Evolutionary conservation across 2,113 vertebrate genomes (phyloP).

Genomic region (Rhinoderma darwinii): DNA sequence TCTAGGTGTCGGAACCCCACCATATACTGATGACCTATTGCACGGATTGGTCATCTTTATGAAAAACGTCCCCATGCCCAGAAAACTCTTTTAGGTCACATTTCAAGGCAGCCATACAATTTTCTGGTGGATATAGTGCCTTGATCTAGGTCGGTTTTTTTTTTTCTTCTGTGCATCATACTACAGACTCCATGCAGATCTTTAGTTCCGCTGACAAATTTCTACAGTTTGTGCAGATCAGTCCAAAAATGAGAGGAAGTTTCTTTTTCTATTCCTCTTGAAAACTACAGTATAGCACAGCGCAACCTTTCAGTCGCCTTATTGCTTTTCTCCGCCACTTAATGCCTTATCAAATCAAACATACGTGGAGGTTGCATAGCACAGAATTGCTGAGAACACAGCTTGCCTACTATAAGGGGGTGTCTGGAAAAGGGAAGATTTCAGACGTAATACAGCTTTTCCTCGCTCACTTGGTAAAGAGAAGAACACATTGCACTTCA

Average conservation of each 20-base stretch:
- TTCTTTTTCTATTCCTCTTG: neutral
- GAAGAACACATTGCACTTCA: constrained; percentile 29
- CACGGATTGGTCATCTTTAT: too few relatives aligned
- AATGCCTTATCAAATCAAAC: constrained; percentile 4
- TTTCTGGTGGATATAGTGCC: too few relatives aligned
- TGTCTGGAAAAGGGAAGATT: constrained; percentile 7
- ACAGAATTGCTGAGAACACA: constrained; percentile 29
- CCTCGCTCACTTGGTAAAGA: constrained; percentile 18
- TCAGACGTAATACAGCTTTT: neutral
- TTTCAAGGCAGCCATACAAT: too few relatives aligned
- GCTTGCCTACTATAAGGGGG: neutral
- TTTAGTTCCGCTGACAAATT: neutral
- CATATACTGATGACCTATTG: too few relatives aligned
- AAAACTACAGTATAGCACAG: neutral
- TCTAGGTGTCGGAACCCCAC: too few relatives aligned
- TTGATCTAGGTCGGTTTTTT: neutral
- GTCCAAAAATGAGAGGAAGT: neutral
- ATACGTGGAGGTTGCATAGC: neutral
- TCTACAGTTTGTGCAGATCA: neutral
- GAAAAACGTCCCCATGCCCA: too few relatives aligned
- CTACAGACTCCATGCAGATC: neutral
- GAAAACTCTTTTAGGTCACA: too few relatives aligned
- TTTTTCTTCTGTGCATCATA: neutral
- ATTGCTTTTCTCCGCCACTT: neutral
- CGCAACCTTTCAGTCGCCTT: neutral